Evolutionary conservation across 2,797 vertebrate genomes (phyloP).

Genomic region (Phalloptychus januarius): DNA sequence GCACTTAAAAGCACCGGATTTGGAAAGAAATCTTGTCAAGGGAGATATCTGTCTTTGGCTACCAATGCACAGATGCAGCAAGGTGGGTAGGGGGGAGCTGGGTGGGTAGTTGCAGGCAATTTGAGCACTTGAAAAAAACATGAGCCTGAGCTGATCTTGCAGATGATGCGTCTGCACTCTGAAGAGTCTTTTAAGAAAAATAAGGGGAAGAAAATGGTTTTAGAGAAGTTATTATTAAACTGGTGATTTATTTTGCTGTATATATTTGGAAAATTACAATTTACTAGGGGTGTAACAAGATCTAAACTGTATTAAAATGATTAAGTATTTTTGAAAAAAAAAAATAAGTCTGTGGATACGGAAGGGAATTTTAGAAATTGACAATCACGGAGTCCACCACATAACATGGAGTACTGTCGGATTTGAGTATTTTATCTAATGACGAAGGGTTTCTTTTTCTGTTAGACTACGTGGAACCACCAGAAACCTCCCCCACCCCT

Average conservation of each 20-base stretch:
- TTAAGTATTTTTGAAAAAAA: no score
- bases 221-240: neutral
- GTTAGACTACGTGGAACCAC: neutral
- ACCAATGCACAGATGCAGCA: constrained; percentile 54
- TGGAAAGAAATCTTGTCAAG: constrained; percentile 72
- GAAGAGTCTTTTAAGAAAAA: constrained; percentile 44
- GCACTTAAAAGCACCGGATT: constrained; percentile 72
- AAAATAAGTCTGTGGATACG: neutral
- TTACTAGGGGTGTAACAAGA: neutral
- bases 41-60: constrained; percentile 70
- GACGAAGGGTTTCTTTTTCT: neutral
- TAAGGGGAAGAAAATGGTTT: constrained; percentile 23
- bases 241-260: constrained; percentile 1
- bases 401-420: neutral
- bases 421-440: neutral
- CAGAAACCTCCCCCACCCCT: neutral
- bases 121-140: constrained; percentile 74
- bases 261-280: neutral
- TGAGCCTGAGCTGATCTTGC: constrained; percentile 67
- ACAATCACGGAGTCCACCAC: neutral
- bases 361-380: neutral
- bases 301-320: neutral
- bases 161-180: constrained; percentile 68
- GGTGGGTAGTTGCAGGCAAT: constrained; percentile 60
- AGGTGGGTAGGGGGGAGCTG: constrained; percentile 3